phyloP scores from a whole-genome alignment of 2,888 invertebrate genomes.

The Ennomos fuscantarius region DNA sequence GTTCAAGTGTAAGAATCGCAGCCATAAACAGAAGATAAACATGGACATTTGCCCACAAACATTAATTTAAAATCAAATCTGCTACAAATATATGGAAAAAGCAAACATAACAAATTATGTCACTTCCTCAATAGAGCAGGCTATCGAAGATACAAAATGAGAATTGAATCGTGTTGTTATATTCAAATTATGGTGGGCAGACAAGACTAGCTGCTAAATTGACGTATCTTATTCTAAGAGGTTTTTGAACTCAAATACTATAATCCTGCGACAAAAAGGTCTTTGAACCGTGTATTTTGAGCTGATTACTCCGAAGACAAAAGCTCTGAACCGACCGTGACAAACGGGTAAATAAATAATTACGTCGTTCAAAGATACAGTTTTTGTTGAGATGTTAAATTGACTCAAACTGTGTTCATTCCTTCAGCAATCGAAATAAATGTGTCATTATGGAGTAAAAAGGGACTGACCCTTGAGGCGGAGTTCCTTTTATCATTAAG shows the following conservation, averaged over 20 bases:
- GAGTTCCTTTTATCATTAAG: constrained; percentile 27
- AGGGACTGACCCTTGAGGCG: constrained; percentile 27
- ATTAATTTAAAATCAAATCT: too few species aligned
- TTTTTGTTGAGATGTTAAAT: constrained; percentile 19
- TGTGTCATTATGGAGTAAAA: constrained; percentile 31
- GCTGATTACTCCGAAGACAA: constrained; percentile 11
- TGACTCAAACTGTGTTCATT: constrained; percentile 29
- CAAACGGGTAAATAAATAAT: constrained; percentile 26
- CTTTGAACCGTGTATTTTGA: constrained; percentile 8
- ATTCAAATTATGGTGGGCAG: not conserved
- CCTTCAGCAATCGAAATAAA: constrained; percentile 26
- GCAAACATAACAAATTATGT: too few species aligned
- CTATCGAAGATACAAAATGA: not conserved
- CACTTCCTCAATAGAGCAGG: too few species aligned
- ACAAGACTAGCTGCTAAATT: not conserved
- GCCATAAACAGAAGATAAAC: too few species aligned
- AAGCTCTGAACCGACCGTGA: constrained; percentile 10
- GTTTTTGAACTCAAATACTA: constrained; percentile 13
- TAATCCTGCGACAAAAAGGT: constrained; percentile 4
- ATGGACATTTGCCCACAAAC: too few species aligned
- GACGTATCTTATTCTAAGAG: constrained; percentile 2
- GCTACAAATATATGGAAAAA: too few species aligned
- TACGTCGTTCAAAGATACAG: constrained; percentile 6
- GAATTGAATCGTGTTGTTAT: not conserved
- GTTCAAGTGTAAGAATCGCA: too few species aligned